These are phyloP conservation scores for Mormoops blainvillei DNA, from an alignment of 2,113 vertebrate genomes.

Conservation along the genomic window DNA sequence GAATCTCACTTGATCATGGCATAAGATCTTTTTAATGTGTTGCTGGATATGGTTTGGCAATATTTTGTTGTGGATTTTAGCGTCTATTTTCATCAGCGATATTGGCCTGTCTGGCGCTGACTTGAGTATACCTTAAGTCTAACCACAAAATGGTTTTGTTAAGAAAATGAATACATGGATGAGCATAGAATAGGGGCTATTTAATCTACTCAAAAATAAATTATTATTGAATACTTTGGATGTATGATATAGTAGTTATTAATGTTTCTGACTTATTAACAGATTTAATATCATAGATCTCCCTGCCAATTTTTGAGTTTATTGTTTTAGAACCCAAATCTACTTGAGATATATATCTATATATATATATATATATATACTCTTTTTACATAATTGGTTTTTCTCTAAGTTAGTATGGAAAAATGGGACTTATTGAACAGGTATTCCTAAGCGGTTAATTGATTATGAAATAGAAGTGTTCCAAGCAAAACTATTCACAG, in stretches of 20 bases:
- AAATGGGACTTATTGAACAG: not conserved
- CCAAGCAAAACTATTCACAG: not conserved
- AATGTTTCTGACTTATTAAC: not conserved
- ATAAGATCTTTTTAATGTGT: too few relatives aligned
- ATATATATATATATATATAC: too few relatives aligned
- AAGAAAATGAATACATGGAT: not conserved
- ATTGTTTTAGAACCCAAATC: conserved; percentile 4
- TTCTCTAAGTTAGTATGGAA: not conserved
- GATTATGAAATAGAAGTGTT: conserved; percentile 2
- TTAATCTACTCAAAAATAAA: conserved; percentile 19
- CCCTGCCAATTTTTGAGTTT: conserved; percentile 5
- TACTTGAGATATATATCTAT: not conserved
- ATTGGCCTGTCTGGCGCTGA: not conserved
- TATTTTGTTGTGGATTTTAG: too few relatives aligned
- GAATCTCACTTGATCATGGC: too few relatives aligned
- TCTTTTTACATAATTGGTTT: not conserved
- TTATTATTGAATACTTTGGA: not conserved
- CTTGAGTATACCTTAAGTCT: not conserved
- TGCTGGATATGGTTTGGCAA: too few relatives aligned
- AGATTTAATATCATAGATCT: conserved; percentile 1
- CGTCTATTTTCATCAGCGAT: too few relatives aligned
- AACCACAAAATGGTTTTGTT: not conserved
- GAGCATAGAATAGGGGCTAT: not conserved
- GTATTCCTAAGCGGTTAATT: not conserved
- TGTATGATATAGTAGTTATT: not conserved